A percentile compares a stretch with the other conserved stretches of the same genome.
Conservation (phyloP, 1,140 invertebrate genomes). For the Heliconius hewitsoni region DNA sequence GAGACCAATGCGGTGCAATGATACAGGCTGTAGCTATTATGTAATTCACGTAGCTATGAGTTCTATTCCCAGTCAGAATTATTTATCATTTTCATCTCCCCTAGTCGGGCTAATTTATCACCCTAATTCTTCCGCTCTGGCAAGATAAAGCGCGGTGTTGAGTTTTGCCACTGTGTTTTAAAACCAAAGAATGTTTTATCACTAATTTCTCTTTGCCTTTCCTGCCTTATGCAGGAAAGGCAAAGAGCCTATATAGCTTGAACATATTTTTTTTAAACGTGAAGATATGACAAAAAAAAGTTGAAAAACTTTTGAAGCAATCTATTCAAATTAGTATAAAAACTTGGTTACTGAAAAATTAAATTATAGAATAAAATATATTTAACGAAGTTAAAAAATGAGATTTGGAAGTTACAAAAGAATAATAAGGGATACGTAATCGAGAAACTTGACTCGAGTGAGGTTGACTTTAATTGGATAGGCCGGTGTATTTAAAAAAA, state of each 20-base stretch:
- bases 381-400: conserved; percentile 2
- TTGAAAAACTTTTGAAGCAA: not conserved
- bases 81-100: not conserved
- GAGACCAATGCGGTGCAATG: not conserved
- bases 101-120: too few relatives aligned
- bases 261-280: too few relatives aligned
- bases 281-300: too few relatives aligned
- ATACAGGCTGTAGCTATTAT: not conserved
- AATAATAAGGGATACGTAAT: conserved; percentile 3
- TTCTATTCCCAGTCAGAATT: not conserved
- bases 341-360: not conserved
- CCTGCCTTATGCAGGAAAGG: not conserved
- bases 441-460: conserved; percentile 10
- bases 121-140: not conserved
- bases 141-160: not conserved
- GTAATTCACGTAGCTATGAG: not conserved
- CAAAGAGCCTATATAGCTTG: too few relatives aligned
- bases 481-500: conserved; percentile 7
- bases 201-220: not conserved
- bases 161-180: not conserved
- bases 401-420: conserved; percentile 5
- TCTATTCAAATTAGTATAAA: not conserved
- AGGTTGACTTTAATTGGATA: conserved; percentile 15
- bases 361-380: not conserved
- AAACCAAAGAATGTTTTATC: not conserved